Conservation (phyloP, 2,113 vertebrate genomes). For the Apteryx owenii region DNA sequence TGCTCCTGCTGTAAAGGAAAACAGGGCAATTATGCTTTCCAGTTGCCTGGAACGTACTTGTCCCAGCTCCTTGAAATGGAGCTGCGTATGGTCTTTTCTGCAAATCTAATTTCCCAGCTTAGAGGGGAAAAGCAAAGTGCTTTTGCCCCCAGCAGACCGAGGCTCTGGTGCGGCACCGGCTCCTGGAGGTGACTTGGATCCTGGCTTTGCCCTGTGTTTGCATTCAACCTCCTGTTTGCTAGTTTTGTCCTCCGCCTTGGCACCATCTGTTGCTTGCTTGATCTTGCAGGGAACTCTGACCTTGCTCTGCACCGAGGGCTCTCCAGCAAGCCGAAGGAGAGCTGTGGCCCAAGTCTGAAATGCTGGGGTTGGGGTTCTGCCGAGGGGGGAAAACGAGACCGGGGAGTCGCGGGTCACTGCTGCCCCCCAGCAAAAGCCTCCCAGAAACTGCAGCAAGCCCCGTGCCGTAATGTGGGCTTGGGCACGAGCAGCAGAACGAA, state of each 20-base stretch:
- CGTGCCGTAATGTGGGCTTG: not conserved
- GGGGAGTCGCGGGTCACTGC: not conserved
- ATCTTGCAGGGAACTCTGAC: not conserved
- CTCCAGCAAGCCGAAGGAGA: not conserved
- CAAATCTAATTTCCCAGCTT: not conserved
- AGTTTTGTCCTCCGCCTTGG: not conserved
- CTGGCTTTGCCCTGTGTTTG: not conserved
- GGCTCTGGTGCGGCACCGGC: not conserved
- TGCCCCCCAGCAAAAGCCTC: not conserved
- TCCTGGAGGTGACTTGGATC: not conserved
- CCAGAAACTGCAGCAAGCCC: not conserved
- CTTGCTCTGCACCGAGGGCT: not conserved
- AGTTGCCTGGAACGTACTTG: not conserved
- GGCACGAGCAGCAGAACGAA: not conserved
- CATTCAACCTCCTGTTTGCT: not conserved
- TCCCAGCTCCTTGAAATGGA: not conserved
- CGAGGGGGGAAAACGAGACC: accelerated
- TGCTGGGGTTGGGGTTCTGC: not conserved
- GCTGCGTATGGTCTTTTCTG: not conserved
- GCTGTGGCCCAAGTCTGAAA: not conserved
- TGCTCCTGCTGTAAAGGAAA: not conserved
- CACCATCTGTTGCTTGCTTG: not conserved
- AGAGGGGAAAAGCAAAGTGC: not conserved
- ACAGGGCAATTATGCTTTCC: not conserved
- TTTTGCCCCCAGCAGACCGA: accelerated